A percentile compares a stretch with the other conserved stretches of the same genome.
Evolutionary conservation across 1,140 invertebrate genomes (phyloP).

Genomic region (Sinella curviseta): DNA sequence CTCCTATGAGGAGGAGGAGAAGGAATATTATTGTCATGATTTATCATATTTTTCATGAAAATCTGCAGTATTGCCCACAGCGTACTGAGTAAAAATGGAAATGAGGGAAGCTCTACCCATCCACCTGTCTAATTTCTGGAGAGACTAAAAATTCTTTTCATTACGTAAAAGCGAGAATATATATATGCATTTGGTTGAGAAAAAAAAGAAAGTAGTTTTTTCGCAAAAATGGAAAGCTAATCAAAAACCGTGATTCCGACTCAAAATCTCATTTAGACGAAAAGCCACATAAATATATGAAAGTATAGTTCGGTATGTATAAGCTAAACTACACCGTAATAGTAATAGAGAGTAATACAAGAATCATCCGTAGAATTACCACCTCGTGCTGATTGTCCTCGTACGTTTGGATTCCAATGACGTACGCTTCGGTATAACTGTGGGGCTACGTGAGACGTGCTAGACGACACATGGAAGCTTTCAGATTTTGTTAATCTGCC

Average conservation of each 20-base stretch:
- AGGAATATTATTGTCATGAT: not conserved
- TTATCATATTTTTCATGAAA: not conserved
- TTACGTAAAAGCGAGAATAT: not conserved
- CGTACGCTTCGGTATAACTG: constrained; percentile 43
- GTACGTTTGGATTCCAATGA: constrained; percentile 41
- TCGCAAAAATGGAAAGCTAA: not conserved
- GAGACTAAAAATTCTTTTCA: not conserved
- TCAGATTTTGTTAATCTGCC: constrained; percentile 18
- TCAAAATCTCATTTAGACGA: not conserved
- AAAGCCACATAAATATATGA: too few relatives aligned
- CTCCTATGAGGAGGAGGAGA: not conserved
- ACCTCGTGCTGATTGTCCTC: constrained; percentile 40
- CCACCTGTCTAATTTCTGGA: not conserved
- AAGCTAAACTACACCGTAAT: constrained; percentile 46
- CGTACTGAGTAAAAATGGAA: not conserved
- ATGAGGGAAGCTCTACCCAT: not conserved
- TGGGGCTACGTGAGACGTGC: constrained; percentile 37
- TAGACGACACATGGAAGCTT: constrained; percentile 11
- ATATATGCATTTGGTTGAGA: not conserved
- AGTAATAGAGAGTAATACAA: constrained; percentile 42
- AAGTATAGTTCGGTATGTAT: too few relatives aligned
- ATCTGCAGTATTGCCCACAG: not conserved
- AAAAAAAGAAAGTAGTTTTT: not conserved
- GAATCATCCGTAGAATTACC: constrained; percentile 28
- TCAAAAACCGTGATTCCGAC: not conserved